Percentiles rank a stretch among this genome's conserved stretches.
Evolutionary conservation across 2,888 invertebrate genomes (phyloP).

Genomic region (Campoplex capitator): DNA sequence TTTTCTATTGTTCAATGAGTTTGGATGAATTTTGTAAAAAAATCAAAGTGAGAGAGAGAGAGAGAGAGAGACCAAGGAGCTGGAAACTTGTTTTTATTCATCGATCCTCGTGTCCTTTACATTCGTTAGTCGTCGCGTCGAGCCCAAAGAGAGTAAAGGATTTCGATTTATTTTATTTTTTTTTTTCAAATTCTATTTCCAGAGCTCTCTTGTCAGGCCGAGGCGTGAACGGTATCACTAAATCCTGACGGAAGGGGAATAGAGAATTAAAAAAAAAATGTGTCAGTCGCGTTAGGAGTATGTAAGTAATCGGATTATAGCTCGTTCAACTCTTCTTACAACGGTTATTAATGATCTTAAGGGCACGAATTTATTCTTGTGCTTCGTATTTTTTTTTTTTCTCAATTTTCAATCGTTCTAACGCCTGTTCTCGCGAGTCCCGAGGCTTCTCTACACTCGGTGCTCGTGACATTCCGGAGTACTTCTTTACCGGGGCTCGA

Average conservation of each 20-base stretch:
- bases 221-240: conserved; percentile 38
- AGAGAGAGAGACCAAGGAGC: background rate
- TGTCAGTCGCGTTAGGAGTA: conserved; percentile 67
- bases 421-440: background rate
- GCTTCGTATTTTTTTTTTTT: conserved; percentile 15
- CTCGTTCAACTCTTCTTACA: conserved; percentile 59
- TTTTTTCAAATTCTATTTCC: background rate
- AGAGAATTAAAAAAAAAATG: conserved; percentile 4
- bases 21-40: background rate
- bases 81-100: background rate
- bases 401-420: conserved; percentile 47
- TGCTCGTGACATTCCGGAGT: conserved; percentile 17
- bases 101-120: background rate
- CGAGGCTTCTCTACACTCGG: background rate
- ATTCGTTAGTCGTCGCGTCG: conserved; percentile 35
- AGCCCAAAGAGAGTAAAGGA: background rate
- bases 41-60: too few relatives aligned
- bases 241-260: conserved; percentile 2
- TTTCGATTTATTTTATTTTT: background rate
- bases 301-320: conserved; percentile 68
- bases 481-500: conserved; percentile 11
- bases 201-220: conserved; percentile 5
- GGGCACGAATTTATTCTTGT: conserved; percentile 3
- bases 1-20: background rate
- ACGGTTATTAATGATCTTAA: conserved; percentile 59